phyloP scores from a whole-genome alignment of 2,797 vertebrate species.

The Anabas testudineus region DNA sequence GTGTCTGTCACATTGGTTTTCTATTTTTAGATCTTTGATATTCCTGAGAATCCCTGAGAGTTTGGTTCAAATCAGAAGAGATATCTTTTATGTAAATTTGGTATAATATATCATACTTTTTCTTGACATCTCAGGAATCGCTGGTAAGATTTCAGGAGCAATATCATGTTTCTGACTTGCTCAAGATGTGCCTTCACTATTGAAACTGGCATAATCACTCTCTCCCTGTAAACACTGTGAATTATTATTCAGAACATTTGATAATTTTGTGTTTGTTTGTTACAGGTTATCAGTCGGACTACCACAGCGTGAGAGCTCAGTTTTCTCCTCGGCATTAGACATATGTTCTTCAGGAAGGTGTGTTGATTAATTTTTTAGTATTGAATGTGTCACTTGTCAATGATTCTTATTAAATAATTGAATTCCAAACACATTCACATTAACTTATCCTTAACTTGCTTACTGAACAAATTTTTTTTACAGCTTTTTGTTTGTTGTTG shows the following conservation, averaged over 20 bases:
- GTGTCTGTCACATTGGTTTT: slow-evolving; percentile 47
- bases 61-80: no score
- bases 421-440: background rate
- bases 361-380: slow-evolving; percentile 5
- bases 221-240: background rate
- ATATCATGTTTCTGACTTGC: background rate
- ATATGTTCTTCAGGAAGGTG: slow-evolving; percentile 86
- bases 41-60: no score
- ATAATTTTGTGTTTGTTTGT: slow-evolving; percentile 43
- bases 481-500: background rate
- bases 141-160: no score
- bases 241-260: background rate
- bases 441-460: background rate
- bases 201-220: background rate
- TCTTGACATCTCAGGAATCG: no score
- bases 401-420: background rate
- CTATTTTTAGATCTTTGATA: background rate
- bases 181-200: background rate
- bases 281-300: slow-evolving; percentile 90
- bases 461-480: background rate
- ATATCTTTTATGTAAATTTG: no score
- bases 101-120: no score
- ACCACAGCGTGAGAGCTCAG: slow-evolving; percentile 90
- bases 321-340: slow-evolving; percentile 85
- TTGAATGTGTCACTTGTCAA: background rate